phyloP scores from a whole-genome alignment of 2,113 vertebrate genomes.

The Kobus ellipsiprymnus region DNA sequence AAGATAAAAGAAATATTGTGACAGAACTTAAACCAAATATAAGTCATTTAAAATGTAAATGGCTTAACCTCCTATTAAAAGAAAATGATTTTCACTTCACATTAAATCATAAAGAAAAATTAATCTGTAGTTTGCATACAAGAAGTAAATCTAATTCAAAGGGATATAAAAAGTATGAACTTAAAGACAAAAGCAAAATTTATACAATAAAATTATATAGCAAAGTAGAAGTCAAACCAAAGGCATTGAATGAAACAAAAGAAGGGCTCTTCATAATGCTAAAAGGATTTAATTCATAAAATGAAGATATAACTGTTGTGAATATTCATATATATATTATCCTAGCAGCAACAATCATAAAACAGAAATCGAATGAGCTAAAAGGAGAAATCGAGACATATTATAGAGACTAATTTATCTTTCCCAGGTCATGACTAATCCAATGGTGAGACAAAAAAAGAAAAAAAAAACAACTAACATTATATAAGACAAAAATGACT shows the following conservation, averaged over 20 bases:
- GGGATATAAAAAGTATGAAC: not conserved
- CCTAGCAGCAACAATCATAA: constrained; percentile 3
- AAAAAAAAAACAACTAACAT: not conserved
- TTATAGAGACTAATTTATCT: not conserved
- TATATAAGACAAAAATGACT: not conserved
- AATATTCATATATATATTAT: constrained; percentile 31
- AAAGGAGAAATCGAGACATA: not conserved
- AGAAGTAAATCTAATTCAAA: not conserved
- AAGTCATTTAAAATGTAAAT: not conserved
- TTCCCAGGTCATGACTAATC: not conserved
- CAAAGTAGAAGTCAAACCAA: not conserved
- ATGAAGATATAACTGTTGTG: constrained; percentile 5
- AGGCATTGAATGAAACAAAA: not conserved
- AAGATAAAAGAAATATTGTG: not conserved
- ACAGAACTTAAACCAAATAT: not conserved
- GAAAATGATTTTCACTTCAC: not conserved
- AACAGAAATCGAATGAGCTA: not conserved
- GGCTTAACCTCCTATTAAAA: not conserved
- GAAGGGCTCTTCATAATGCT: not conserved
- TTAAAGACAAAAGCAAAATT: not conserved
- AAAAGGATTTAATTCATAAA: not conserved
- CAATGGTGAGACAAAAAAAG: not conserved
- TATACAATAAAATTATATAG: not conserved
- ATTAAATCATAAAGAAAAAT: not conserved
- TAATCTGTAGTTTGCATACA: not conserved